phyloP scores from a whole-genome alignment of 2,113 vertebrate species.

The Phoenicopterus ruber region DNA sequence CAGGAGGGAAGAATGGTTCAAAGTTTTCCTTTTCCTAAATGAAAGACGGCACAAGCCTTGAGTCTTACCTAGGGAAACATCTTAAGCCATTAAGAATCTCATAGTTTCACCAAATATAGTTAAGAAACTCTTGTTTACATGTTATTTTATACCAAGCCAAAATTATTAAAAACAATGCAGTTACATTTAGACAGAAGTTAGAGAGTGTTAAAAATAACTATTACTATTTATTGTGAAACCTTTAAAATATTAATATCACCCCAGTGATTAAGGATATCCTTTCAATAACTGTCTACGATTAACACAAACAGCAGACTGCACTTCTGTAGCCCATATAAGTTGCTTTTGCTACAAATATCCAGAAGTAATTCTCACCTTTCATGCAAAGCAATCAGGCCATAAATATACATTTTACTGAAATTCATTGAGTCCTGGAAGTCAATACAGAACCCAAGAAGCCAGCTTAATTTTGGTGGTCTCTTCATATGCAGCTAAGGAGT shows the following conservation, averaged over 20 bases:
- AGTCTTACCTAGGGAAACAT: not conserved
- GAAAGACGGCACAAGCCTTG: not conserved
- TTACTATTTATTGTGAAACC: not conserved
- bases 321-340: not conserved
- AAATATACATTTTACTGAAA: not conserved
- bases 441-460: not conserved
- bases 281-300: not conserved
- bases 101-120: not conserved
- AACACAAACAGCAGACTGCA: conserved; percentile 13
- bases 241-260: conserved; percentile 38
- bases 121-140: not conserved
- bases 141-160: not conserved
- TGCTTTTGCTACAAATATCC: not conserved
- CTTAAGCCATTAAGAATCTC: not conserved
- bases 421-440: not conserved
- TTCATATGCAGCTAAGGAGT: not conserved
- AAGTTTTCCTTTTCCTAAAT: not conserved
- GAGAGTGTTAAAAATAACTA: not conserved
- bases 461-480: not conserved
- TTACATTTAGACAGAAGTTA: not conserved
- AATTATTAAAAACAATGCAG: not conserved
- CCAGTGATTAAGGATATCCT: not conserved
- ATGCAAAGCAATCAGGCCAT: not conserved
- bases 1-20: not conserved
- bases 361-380: conserved; percentile 16